These are phyloP conservation scores for Brachionus asplanchnoidis DNA, from an alignment of 1,140 invertebrate species.

Conservation along the genomic window DNA sequence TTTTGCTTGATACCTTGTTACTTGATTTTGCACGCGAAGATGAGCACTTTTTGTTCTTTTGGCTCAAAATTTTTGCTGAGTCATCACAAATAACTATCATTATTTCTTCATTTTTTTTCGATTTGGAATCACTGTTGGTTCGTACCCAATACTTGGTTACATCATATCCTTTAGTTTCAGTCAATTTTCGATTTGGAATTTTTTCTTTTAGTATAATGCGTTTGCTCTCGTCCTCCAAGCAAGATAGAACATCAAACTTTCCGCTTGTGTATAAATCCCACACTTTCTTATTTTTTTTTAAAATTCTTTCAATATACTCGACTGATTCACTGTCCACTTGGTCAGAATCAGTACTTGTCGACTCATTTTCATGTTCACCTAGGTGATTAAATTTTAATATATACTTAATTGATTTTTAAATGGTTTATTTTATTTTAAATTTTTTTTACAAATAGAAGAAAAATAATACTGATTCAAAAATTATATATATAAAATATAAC, in stretches of 20 bases:
- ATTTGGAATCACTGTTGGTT: not conserved
- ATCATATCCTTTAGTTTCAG: not conserved
- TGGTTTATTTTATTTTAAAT: not conserved
- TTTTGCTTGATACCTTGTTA: not conserved
- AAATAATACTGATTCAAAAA: too few species aligned
- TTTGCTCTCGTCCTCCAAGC: not conserved
- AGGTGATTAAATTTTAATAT: not conserved
- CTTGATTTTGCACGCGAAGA: not conserved
- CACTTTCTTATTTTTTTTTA: not conserved
- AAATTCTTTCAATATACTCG: not conserved
- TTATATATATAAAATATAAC: too few species aligned
- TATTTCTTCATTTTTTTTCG: conserved; percentile 35
- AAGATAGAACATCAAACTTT: not conserved
- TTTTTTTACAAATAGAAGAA: not conserved
- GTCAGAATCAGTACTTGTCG: too few species aligned
- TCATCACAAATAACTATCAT: not conserved
- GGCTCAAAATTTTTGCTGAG: not conserved
- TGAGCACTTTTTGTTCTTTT: not conserved
- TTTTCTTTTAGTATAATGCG: conserved; percentile 7
- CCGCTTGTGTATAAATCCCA: not conserved
- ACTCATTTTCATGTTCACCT: not conserved
- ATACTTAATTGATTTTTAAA: too few species aligned
- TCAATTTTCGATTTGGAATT: not conserved
- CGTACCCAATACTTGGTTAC: not conserved
- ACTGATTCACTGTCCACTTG: not conserved